Evolutionary conservation across 2,888 invertebrate genomes (phyloP).

Genomic region (Terebella lapidaria): DNA sequence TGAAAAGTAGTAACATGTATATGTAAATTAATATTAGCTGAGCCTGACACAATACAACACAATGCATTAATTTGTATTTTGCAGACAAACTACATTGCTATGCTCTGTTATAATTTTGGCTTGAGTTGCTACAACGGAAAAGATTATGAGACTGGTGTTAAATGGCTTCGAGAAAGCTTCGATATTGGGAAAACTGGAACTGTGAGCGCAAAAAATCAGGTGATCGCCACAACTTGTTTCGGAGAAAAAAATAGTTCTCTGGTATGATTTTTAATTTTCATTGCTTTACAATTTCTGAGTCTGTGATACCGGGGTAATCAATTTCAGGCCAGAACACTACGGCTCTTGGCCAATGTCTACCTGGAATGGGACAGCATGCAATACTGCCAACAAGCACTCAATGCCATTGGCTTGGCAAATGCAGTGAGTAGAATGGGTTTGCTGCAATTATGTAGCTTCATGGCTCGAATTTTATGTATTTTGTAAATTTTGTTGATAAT

Average conservation of each 20-base stretch:
- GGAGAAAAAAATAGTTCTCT: background rate
- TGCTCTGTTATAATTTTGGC: constrained; percentile 49
- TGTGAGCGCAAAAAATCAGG: background rate
- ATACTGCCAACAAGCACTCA: constrained; percentile 40
- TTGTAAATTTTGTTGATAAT: too few species aligned
- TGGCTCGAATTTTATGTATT: too few species aligned
- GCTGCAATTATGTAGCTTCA: too few species aligned
- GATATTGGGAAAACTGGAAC: constrained; percentile 24
- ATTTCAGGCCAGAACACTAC: constrained; percentile 40
- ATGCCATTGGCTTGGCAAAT: constrained; percentile 44
- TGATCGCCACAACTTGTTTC: background rate
- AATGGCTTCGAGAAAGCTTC: constrained; percentile 43
- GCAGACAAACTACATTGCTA: constrained; percentile 25
- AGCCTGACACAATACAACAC: too few species aligned
- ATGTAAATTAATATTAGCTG: too few species aligned
- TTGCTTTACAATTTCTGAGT: background rate
- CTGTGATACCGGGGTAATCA: too few species aligned
- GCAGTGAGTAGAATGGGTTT: constrained; percentile 31
- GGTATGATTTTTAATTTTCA: too few species aligned
- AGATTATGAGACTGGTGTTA: constrained; percentile 27
- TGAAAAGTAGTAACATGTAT: too few species aligned
- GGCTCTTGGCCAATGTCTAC: constrained; percentile 43
- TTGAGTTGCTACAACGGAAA: constrained; percentile 39
- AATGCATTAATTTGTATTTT: background rate
- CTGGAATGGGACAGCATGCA: constrained; percentile 33